A percentile compares a stretch with the other conserved stretches of the same genome.
Evolutionary conservation across 1,140 invertebrate genomes (phyloP).

Genomic region (Acromyrmex heyeri): DNA sequence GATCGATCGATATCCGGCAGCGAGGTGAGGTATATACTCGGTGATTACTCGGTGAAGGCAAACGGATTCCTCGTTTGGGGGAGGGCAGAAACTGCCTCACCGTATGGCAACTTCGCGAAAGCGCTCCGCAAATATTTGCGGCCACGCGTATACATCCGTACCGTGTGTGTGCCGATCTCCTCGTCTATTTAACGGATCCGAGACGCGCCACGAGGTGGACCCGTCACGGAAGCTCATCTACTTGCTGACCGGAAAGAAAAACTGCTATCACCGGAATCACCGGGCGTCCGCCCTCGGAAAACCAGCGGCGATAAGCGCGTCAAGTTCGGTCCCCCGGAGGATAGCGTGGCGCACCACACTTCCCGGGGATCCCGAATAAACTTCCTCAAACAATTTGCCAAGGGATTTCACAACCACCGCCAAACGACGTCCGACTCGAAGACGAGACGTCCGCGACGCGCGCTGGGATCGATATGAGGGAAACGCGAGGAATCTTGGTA

Average conservation of each 20-base stretch:
- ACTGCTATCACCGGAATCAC: conserved; percentile 15
- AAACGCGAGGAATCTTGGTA: conserved; percentile 50
- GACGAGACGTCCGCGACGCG: conserved; percentile 21
- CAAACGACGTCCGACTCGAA: conserved; percentile 22
- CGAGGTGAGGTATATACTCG: not conserved
- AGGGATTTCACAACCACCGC: conserved; percentile 16
- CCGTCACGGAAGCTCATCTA: conserved; percentile 26
- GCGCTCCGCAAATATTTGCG: conserved; percentile 61
- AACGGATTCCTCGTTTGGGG: conserved; percentile 37
- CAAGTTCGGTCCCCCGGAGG: conserved; percentile 32
- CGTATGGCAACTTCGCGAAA: conserved; percentile 50
- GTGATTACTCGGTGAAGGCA: conserved; percentile 49
- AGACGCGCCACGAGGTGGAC: conserved; percentile 3
- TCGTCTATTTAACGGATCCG: conserved; percentile 53
- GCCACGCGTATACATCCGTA: conserved; percentile 44
- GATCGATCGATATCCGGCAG: conserved; percentile 35
- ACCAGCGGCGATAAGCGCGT: conserved; percentile 24
- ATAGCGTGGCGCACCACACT: conserved; percentile 21
- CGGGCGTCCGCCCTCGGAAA: not conserved
- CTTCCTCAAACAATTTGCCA: conserved; percentile 46
- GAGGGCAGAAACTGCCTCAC: conserved; percentile 47
- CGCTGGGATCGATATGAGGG: conserved; percentile 40
- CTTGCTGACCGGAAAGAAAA: conserved; percentile 41
- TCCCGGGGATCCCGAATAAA: conserved; percentile 42
- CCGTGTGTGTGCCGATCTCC: not conserved